A percentile compares a stretch with the other conserved stretches of the same genome.
These are phyloP conservation scores for Promerops cafer DNA, from an alignment of 2,113 vertebrate species.

Conservation along the genomic window DNA sequence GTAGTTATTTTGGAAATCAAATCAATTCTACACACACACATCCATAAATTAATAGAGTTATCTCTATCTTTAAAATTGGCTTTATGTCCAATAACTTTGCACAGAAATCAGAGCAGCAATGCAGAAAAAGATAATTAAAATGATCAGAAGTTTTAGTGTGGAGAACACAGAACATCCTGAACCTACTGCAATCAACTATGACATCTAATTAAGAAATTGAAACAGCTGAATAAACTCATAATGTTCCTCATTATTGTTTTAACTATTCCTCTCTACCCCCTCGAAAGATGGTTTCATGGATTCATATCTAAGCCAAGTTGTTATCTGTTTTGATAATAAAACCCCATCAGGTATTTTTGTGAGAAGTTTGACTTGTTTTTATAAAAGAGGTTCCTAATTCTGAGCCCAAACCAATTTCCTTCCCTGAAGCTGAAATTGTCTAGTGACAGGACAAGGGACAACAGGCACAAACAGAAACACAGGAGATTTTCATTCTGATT, in stretches of 20 bases:
- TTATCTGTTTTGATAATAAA: neutral
- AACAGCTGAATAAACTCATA: constrained; percentile 4
- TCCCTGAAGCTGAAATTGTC: neutral
- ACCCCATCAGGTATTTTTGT: neutral
- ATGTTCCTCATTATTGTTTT: neutral
- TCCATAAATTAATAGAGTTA: neutral
- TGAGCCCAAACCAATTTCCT: neutral
- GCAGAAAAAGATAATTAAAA: constrained; percentile 27
- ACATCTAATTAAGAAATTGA: constrained; percentile 36
- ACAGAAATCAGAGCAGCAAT: neutral
- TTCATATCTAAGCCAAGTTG: neutral
- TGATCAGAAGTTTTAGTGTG: neutral
- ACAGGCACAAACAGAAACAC: neutral
- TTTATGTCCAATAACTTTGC: neutral
- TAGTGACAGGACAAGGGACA: neutral
- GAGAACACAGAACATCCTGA: neutral
- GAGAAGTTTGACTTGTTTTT: neutral
- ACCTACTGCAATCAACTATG: constrained; percentile 6
- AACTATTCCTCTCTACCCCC: neutral
- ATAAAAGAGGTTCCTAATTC: neutral
- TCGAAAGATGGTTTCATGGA: neutral
- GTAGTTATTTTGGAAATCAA: neutral
- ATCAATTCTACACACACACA: neutral
- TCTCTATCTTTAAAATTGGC: neutral
- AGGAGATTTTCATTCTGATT: neutral